phyloP scores from a whole-genome alignment of 2,113 vertebrate genomes.

The Channa argus region DNA sequence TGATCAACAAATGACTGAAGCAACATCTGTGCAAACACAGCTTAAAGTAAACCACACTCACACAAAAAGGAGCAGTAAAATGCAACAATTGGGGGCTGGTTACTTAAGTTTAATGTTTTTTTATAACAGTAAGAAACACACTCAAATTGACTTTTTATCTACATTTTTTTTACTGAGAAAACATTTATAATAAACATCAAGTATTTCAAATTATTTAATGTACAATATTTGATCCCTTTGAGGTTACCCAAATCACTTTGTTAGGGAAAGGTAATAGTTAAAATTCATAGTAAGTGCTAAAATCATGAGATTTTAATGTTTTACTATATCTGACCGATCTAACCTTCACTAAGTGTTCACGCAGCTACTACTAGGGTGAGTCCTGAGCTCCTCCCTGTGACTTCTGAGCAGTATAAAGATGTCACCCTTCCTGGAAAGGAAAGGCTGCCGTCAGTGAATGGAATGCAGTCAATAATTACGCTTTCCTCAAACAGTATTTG shows the following conservation, averaged over 20 bases:
- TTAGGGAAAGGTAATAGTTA: neutral
- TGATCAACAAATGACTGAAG: constrained; percentile 58
- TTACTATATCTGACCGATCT: neutral
- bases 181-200: too few species aligned
- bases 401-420: constrained; percentile 18
- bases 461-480: constrained; percentile 11
- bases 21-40: constrained; percentile 75
- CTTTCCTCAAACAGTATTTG: constrained; percentile 17
- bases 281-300: neutral
- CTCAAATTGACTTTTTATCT: too few species aligned
- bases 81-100: constrained; percentile 16
- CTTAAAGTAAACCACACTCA: constrained; percentile 29
- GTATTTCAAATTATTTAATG: too few species aligned
- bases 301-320: neutral
- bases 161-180: too few species aligned
- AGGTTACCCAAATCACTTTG: too few species aligned
- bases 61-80: constrained; percentile 12
- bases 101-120: constrained; percentile 26
- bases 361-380: too few species aligned
- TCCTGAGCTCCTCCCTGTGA: neutral
- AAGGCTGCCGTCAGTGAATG: constrained; percentile 13
- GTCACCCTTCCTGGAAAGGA: constrained; percentile 15
- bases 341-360: neutral
- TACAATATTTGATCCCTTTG: too few species aligned
- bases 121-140: too few species aligned